Evolutionary conservation across 2,797 vertebrate species (phyloP).

Genomic region (Philypnodon macrostomus): DNA sequence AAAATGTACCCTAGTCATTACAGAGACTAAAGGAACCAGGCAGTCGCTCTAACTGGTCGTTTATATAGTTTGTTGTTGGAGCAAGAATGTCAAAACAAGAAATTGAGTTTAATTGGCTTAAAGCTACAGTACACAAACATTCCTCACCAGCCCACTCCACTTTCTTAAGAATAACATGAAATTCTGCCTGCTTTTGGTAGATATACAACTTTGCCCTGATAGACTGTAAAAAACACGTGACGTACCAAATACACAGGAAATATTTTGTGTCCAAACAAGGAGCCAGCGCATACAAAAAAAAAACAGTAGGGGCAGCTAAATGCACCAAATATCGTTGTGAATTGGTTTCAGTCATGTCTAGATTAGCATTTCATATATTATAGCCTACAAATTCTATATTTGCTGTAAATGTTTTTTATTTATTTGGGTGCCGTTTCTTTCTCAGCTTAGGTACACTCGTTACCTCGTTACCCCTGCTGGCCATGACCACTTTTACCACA

Average conservation of each 20-base stretch:
- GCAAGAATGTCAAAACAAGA: background rate
- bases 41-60: background rate
- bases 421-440: too few species aligned
- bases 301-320: slow-evolving; percentile 30
- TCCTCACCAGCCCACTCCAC: too few species aligned
- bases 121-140: background rate
- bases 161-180: background rate
- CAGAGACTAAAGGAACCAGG: background rate
- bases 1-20: slow-evolving; percentile 12
- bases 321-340: slow-evolving; percentile 23
- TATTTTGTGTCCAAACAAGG: slow-evolving; percentile 36
- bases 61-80: background rate
- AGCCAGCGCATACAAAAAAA: slow-evolving; percentile 42
- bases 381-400: too few species aligned
- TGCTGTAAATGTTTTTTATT: too few species aligned
- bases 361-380: too few species aligned
- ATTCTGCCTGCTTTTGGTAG: too few species aligned
- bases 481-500: too few species aligned
- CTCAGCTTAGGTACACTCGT: too few species aligned
- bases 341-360: slow-evolving; percentile 22
- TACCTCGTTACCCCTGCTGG: too few species aligned
- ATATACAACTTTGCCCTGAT: too few species aligned
- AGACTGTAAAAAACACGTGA: too few species aligned
- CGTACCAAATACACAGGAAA: too few species aligned
- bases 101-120: background rate